Conservation (phyloP, 2,113 vertebrate genomes). For the Desmodus rotundus region DNA sequence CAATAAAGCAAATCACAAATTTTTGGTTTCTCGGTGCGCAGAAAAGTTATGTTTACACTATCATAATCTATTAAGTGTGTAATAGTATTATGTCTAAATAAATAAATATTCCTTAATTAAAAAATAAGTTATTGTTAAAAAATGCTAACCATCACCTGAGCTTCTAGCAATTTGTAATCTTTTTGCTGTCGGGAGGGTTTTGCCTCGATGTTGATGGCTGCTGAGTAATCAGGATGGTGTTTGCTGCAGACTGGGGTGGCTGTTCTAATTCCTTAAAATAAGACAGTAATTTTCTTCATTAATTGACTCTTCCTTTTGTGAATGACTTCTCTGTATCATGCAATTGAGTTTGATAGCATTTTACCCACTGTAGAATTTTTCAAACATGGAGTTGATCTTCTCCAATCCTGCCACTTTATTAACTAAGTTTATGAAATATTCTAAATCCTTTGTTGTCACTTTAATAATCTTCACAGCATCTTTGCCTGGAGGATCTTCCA, state of each 20-base stretch:
- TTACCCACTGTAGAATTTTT: not conserved
- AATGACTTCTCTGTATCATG: not conserved
- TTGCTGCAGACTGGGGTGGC: not conserved
- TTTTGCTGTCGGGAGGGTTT: not conserved
- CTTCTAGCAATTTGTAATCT: not conserved
- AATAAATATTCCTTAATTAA: not conserved
- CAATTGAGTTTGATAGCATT: not conserved
- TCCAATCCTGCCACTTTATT: not conserved
- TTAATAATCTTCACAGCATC: not conserved
- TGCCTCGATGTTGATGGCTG: no score
- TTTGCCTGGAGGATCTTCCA: not conserved
- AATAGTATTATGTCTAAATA: not conserved
- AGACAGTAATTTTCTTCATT: not conserved
- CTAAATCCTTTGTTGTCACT: not conserved
- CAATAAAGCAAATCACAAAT: not conserved
- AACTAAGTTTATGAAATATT: not conserved
- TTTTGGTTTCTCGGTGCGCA: not conserved
- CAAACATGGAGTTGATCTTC: not conserved
- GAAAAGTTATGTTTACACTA: not conserved
- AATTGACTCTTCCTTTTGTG: not conserved
- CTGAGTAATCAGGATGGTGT: not conserved
- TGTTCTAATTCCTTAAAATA: not conserved
- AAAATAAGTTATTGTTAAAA: not conserved
- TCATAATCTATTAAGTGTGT: not conserved
- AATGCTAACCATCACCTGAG: not conserved